Percentiles rank a stretch among this genome's conserved stretches.
Conservation (phyloP, 1,140 invertebrate genomes). For the Solen grandis region DNA sequence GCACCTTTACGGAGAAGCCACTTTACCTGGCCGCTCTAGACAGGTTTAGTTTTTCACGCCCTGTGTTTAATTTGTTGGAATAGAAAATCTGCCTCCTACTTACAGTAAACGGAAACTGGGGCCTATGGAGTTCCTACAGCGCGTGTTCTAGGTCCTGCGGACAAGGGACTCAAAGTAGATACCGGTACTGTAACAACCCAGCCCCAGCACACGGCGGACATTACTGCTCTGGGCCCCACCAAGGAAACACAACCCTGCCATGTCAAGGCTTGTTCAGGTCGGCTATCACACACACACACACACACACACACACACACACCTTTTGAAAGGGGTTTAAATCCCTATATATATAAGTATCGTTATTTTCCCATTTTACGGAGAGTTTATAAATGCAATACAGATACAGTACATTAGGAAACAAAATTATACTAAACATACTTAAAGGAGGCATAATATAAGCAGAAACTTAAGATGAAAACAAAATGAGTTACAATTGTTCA, state of each 20-base stretch:
- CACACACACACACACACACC: not conserved
- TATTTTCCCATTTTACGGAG: not conserved
- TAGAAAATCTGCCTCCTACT: too few species aligned
- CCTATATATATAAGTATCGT: not conserved
- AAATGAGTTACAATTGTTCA: too few species aligned
- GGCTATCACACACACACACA: not conserved
- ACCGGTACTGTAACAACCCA: slow-evolving; percentile 72
- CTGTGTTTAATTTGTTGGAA: too few species aligned
- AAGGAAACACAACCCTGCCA: slow-evolving; percentile 58
- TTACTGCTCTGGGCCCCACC: slow-evolving; percentile 61
- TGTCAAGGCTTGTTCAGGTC: slow-evolving; percentile 30
- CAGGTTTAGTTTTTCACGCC: too few species aligned
- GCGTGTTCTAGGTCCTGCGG: slow-evolving; percentile 72
- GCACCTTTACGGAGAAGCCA: too few species aligned
- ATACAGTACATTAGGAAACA: not conserved
- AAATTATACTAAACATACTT: not conserved
- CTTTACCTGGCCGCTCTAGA: too few species aligned
- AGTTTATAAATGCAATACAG: not conserved
- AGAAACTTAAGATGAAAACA: too few species aligned
- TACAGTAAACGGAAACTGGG: slow-evolving; percentile 75
- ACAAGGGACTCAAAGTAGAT: slow-evolving; percentile 62
- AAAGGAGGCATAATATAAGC: not conserved
- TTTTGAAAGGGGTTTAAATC: not conserved
- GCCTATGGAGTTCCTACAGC: slow-evolving; percentile 67
- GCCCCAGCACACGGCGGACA: slow-evolving; percentile 71